A percentile compares a stretch with the other conserved stretches of the same genome.
Conservation (phyloP, 2,888 invertebrate genomes). For the Calephelis perditalis region DNA sequence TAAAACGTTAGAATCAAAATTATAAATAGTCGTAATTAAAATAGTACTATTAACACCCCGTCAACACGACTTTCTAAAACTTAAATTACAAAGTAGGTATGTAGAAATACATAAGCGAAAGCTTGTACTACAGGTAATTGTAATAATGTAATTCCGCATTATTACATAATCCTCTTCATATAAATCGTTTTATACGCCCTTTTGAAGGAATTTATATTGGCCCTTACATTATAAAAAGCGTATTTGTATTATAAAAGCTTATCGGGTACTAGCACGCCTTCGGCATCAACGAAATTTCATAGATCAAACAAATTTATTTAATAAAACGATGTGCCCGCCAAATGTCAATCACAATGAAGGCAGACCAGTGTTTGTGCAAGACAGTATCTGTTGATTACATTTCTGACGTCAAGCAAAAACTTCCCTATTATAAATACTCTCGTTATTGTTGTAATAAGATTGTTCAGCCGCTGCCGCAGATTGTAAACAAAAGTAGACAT, state of each 20-base stretch:
- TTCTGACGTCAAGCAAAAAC: constrained; percentile 46
- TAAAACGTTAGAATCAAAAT: too few species aligned
- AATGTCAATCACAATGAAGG: constrained; percentile 52
- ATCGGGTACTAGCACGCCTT: constrained; percentile 5
- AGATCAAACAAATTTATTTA: constrained; percentile 38
- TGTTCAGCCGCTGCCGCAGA: constrained; percentile 30
- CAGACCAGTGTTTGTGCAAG: constrained; percentile 41
- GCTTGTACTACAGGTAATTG: too few species aligned
- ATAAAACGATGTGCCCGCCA: constrained; percentile 50
- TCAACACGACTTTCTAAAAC: too few species aligned
- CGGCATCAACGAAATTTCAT: constrained; percentile 11
- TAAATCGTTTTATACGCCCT: not conserved
- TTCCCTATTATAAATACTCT: constrained; percentile 34
- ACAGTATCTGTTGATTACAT: constrained; percentile 53
- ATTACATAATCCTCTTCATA: not conserved
- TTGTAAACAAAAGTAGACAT: constrained; percentile 32
- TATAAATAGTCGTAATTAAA: too few species aligned
- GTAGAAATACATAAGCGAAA: too few species aligned
- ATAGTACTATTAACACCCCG: too few species aligned
- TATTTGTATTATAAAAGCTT: constrained; percentile 14
- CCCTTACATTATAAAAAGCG: constrained; percentile 1
- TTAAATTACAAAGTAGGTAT: too few species aligned
- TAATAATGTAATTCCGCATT: too few species aligned
- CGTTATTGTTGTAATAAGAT: constrained; percentile 34
- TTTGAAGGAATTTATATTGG: constrained; percentile 10